Evolutionary conservation across 1,140 invertebrate species (phyloP).

Genomic region (Euwallacea fornicatus): DNA sequence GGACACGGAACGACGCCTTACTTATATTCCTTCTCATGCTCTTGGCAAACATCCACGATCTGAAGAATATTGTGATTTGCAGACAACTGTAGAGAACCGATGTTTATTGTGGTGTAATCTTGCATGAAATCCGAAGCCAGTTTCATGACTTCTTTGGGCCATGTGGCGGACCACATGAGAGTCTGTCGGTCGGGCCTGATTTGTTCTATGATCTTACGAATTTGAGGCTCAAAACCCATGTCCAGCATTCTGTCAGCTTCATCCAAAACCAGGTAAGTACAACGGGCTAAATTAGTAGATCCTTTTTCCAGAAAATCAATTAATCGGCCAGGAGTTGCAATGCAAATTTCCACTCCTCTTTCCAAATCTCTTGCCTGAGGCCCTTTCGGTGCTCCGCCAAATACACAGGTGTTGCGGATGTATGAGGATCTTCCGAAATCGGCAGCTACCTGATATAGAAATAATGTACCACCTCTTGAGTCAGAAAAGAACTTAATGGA

Average conservation of each 20-base stretch:
- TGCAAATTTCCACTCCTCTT: constrained; percentile 87
- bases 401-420: constrained; percentile 92
- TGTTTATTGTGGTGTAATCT: constrained; percentile 81
- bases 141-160: constrained; percentile 96
- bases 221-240: constrained; percentile 99
- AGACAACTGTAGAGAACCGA: constrained; percentile 89
- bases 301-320: constrained; percentile 96
- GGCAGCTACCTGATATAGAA: constrained; percentile 58
- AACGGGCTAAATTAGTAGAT: constrained; percentile 86
- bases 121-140: constrained; percentile 93
- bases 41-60: constrained; percentile 93
- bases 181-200: constrained; percentile 93
- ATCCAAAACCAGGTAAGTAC: constrained; percentile 95
- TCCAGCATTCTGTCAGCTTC: constrained; percentile 89
- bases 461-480: no score
- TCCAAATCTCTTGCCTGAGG: constrained; percentile 91
- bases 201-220: constrained; percentile 96
- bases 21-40: constrained; percentile 87
- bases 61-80: constrained; percentile 98
- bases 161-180: constrained; percentile 98
- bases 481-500: background rate
- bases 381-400: constrained; percentile 95
- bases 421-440: constrained; percentile 81
- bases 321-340: constrained; percentile 94
- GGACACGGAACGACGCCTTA: constrained; percentile 50